A percentile compares a stretch with the other conserved stretches of the same genome.
These are phyloP conservation scores for Bombus affinis DNA, from an alignment of 1,140 invertebrate genomes.

Conservation along the genomic window DNA sequence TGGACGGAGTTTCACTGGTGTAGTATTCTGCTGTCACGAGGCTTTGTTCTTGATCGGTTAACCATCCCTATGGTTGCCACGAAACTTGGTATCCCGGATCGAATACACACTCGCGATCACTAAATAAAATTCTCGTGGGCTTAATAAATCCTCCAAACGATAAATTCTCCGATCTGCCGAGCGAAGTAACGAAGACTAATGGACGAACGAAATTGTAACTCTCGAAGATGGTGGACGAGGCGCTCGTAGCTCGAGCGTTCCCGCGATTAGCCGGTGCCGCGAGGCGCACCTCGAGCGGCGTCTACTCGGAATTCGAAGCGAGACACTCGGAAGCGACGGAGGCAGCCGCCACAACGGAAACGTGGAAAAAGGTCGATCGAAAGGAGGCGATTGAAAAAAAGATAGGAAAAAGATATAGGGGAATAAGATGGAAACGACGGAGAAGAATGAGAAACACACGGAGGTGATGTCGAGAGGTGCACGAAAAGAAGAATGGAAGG, in stretches of 20 bases:
- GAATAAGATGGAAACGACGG: not conserved
- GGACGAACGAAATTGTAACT: not conserved
- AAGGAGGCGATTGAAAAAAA: not conserved
- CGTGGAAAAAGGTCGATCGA: not conserved
- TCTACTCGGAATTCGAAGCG: conserved; percentile 33
- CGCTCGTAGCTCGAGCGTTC: conserved; percentile 5
- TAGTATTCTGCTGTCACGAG: not conserved
- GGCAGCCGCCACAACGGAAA: not conserved
- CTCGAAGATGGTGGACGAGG: not conserved
- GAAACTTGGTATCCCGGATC: not conserved
- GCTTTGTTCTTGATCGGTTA: too few species aligned
- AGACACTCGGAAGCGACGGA: conserved; percentile 2
- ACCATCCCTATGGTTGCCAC: not conserved
- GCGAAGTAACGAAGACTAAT: not conserved
- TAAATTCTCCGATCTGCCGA: not conserved
- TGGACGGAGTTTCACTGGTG: not conserved
- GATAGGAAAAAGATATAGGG: not conserved
- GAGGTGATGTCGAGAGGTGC: not conserved
- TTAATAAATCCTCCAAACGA: not conserved
- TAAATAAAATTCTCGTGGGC: too few species aligned
- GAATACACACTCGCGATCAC: not conserved
- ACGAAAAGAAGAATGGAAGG: conserved; percentile 40
- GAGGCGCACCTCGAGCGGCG: conserved; percentile 26
- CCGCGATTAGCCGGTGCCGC: conserved; percentile 23
- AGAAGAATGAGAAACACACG: not conserved